These are phyloP conservation scores for Cactoblastis cactorum DNA, from an alignment of 2,888 invertebrate genomes.

Conservation along the genomic window DNA sequence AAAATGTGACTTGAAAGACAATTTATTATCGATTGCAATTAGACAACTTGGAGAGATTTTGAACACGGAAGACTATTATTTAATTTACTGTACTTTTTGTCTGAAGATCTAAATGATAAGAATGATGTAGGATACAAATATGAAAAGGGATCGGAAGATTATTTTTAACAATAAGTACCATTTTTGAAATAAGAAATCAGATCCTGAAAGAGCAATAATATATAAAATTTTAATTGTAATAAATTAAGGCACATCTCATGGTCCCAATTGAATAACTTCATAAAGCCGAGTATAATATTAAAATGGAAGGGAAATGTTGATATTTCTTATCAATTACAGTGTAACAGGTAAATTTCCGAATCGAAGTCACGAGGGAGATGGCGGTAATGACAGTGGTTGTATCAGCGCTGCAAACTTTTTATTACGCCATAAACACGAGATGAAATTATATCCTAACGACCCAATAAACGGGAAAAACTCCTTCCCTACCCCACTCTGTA, in stretches of 20 bases:
- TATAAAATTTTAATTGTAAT: constrained; percentile 3
- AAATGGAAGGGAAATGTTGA: constrained; percentile 8
- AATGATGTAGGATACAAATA: no score
- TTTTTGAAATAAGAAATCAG: no score
- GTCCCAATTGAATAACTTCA: constrained; percentile 7
- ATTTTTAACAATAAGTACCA: no score
- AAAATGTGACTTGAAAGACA: no score
- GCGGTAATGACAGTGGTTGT: constrained; percentile 64
- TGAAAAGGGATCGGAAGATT: no score
- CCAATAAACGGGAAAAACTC: constrained; percentile 73
- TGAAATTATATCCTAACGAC: constrained; percentile 76
- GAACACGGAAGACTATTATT: no score
- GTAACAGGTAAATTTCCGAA: constrained; percentile 34
- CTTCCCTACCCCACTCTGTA: constrained; percentile 39
- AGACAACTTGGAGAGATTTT: no score
- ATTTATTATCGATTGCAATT: no score
- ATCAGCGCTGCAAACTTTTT: constrained; percentile 72
- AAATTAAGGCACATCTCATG: neutral
- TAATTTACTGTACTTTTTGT: no score
- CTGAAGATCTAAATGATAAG: no score
- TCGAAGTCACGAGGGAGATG: constrained; percentile 39
- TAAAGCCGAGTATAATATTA: constrained; percentile 14
- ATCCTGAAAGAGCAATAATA: neutral
- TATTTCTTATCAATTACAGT: constrained; percentile 17
- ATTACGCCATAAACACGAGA: constrained; percentile 72